phyloP scores from a whole-genome alignment of 1,140 invertebrate genomes.

The Acromyrmex heyeri region DNA sequence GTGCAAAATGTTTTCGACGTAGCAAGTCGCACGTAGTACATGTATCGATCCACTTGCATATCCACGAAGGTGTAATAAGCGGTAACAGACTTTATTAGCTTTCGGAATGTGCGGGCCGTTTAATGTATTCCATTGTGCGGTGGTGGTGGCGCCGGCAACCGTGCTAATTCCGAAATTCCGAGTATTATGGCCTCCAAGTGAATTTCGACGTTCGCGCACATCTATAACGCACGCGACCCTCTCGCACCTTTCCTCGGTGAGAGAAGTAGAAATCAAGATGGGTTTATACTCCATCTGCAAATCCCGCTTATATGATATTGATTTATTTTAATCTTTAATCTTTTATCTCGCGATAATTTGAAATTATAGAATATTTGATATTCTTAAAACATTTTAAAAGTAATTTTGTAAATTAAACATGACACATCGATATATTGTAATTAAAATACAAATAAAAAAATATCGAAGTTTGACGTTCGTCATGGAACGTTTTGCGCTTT shows the following conservation, averaged over 20 bases:
- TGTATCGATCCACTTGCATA: conserved; percentile 71
- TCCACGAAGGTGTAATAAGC: conserved; percentile 77
- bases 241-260: neutral
- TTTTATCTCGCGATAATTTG: neutral
- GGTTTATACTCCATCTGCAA: conserved; percentile 41
- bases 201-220: conserved; percentile 79
- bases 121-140: conserved; percentile 82
- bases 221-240: conserved; percentile 12
- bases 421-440: neutral
- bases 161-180: conserved; percentile 81
- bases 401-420: neutral
- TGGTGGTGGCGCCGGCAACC: conserved; percentile 64
- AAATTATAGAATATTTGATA: neutral
- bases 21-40: conserved; percentile 17
- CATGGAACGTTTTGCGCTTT: neutral
- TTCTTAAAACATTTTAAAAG: neutral
- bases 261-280: conserved; percentile 43
- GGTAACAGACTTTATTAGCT: conserved; percentile 82
- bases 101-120: conserved; percentile 76
- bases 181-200: conserved; percentile 80
- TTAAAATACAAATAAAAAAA: neutral
- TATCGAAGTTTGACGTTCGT: neutral
- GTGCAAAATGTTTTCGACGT: neutral
- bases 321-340: neutral
- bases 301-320: neutral